Conservation (phyloP, 2,888 invertebrate genomes). For the Macrosoma leucophasiata region DNA sequence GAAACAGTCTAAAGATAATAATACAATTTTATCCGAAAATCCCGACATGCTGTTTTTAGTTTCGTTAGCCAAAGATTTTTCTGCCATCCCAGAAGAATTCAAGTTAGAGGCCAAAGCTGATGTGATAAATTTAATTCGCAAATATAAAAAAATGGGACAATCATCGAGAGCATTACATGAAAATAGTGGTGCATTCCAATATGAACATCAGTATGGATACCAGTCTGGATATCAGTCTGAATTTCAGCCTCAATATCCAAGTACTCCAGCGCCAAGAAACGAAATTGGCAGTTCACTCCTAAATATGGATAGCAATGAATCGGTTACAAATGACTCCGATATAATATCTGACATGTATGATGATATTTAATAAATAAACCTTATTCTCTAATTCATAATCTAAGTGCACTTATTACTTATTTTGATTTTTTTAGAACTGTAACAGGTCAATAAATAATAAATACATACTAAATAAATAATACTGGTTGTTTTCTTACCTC, state of each 20-base stretch:
- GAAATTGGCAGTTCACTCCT: constrained; percentile 12
- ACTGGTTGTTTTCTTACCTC: constrained; percentile 13
- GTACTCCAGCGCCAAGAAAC: constrained; percentile 12
- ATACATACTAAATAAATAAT: constrained; percentile 8
- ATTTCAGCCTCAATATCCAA: constrained; percentile 9
- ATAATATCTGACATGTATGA: constrained; percentile 17
- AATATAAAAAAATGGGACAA: constrained; percentile 9
- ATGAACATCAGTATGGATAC: constrained; percentile 7
- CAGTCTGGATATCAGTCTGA: constrained; percentile 5
- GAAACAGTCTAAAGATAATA: constrained; percentile 8
- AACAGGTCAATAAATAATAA: too few species aligned
- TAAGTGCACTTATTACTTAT: constrained; percentile 13
- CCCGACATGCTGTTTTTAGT: constrained; percentile 12
- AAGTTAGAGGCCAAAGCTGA: constrained; percentile 17
- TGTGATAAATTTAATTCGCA: constrained; percentile 15
- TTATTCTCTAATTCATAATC: constrained; percentile 15
- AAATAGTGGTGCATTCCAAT: constrained; percentile 5
- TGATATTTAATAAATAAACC: constrained; percentile 15
- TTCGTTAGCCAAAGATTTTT: constrained; percentile 13
- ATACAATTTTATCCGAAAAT: constrained; percentile 10
- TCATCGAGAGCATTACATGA: constrained; percentile 10
- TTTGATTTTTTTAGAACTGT: too few species aligned
- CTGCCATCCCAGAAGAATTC: constrained; percentile 12
- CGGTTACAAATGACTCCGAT: constrained; percentile 14
- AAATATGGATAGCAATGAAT: constrained; percentile 18